Percentiles rank a stretch among this genome's conserved stretches.
Conservation (phyloP, 1,140 invertebrate genomes). For the Colletes gigas region DNA sequence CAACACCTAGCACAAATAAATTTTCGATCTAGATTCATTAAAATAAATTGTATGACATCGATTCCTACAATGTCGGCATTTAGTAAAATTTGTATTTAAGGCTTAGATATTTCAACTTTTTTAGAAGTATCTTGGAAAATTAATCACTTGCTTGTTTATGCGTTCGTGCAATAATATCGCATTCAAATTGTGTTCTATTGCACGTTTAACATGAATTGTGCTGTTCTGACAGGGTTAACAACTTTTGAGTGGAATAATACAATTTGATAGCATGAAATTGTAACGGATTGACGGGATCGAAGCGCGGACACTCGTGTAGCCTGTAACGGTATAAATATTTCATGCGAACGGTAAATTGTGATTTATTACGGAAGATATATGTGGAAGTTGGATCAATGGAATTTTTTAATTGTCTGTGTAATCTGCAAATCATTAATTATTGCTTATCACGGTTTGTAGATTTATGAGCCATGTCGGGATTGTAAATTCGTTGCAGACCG, state of each 20-base stretch:
- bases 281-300: background rate
- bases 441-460: slow-evolving; percentile 23
- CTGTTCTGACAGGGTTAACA: too few species aligned
- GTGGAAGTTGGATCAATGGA: slow-evolving; percentile 13
- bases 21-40: too few species aligned
- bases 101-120: too few species aligned
- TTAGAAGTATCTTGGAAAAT: too few species aligned
- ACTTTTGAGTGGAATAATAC: background rate
- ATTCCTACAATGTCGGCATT: too few species aligned
- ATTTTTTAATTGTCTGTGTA: slow-evolving; percentile 36
- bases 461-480: slow-evolving; percentile 14
- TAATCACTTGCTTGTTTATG: too few species aligned
- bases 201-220: background rate
- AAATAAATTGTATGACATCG: too few species aligned
- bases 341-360: slow-evolving; percentile 31
- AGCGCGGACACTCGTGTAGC: background rate
- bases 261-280: background rate
- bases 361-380: slow-evolving; percentile 28
- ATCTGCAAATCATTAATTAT: slow-evolving; percentile 38
- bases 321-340: slow-evolving; percentile 43
- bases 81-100: too few species aligned
- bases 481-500: slow-evolving; percentile 12
- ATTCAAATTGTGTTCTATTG: background rate
- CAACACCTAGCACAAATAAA: too few species aligned
- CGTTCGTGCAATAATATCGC: too few species aligned